Percentiles rank a stretch among this genome's conserved stretches.
Conservation (phyloP, 2,113 vertebrate genomes). For the Tiliqua scincoides region DNA sequence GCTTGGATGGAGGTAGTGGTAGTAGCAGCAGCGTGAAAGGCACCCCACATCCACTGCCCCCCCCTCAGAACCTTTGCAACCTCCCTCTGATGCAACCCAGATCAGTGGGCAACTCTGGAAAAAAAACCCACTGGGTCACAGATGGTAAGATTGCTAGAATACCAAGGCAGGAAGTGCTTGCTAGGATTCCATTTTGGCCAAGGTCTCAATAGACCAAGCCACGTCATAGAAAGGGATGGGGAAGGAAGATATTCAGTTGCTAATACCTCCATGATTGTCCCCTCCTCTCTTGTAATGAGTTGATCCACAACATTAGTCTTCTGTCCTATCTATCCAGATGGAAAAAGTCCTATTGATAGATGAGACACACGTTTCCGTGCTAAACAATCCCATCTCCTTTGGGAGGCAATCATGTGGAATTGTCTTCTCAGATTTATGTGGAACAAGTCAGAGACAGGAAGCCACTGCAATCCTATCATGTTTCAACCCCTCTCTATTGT, state of each 20-base stretch:
- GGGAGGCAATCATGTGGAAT: conserved; percentile 1
- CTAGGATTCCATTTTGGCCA: neutral
- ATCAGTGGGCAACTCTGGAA: neutral
- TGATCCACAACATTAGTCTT: neutral
- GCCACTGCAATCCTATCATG: rapidly evolving
- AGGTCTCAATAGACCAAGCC: neutral
- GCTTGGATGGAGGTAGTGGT: too few relatives aligned
- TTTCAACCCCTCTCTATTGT: neutral
- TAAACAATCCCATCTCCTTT: neutral
- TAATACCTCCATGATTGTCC: neutral
- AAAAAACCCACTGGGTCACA: neutral
- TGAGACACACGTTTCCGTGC: neutral
- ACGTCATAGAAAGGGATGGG: neutral
- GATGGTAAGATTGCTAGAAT: neutral
- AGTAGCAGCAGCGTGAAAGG: too few relatives aligned
- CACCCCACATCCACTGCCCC: too few relatives aligned
- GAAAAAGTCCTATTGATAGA: neutral
- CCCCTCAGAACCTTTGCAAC: neutral
- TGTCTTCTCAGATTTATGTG: neutral
- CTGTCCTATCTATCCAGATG: neutral
- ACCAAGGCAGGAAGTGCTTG: neutral
- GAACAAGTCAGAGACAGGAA: neutral
- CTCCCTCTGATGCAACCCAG: too few relatives aligned
- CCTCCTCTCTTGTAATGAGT: neutral
- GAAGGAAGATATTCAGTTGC: neutral